Evolutionary conservation across 1,140 invertebrate species (phyloP).

Genomic region (Lordiphosa collinella): DNA sequence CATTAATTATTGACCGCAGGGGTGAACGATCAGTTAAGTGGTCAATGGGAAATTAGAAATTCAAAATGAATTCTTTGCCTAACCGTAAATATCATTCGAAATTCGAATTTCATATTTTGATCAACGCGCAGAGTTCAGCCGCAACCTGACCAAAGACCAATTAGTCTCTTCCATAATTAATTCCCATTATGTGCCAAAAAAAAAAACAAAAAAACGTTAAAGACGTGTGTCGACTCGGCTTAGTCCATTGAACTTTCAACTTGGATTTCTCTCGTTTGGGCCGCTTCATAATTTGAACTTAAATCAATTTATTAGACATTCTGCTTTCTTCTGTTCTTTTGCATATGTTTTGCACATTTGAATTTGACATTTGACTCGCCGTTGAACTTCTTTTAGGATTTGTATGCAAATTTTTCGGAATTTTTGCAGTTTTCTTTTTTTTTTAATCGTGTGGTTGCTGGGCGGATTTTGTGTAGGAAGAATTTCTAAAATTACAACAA

Average conservation of each 20-base stretch:
- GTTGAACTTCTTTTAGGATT: constrained; percentile 56
- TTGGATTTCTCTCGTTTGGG: constrained; percentile 19
- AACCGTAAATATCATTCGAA: constrained; percentile 33
- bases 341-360: constrained; percentile 37
- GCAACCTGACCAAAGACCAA: constrained; percentile 27
- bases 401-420: constrained; percentile 56
- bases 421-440: constrained; percentile 23
- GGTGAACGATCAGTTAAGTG: constrained; percentile 71
- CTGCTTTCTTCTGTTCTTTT: constrained; percentile 32
- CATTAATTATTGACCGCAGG: constrained; percentile 45
- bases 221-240: neutral
- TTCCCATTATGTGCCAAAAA: constrained; percentile 27
- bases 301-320: constrained; percentile 59
- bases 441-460: neutral
- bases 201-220: no score
- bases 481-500: no score
- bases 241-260: constrained; percentile 70
- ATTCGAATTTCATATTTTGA: constrained; percentile 34
- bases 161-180: constrained; percentile 50
- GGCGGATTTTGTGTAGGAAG: neutral
- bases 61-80: constrained; percentile 9
- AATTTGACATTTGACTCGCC: constrained; percentile 50
- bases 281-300: constrained; percentile 16
- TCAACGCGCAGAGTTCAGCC: constrained; percentile 24
- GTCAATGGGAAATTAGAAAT: constrained; percentile 25